Conservation (phyloP, 2,797 vertebrate species). For the Manis javanica region DNA sequence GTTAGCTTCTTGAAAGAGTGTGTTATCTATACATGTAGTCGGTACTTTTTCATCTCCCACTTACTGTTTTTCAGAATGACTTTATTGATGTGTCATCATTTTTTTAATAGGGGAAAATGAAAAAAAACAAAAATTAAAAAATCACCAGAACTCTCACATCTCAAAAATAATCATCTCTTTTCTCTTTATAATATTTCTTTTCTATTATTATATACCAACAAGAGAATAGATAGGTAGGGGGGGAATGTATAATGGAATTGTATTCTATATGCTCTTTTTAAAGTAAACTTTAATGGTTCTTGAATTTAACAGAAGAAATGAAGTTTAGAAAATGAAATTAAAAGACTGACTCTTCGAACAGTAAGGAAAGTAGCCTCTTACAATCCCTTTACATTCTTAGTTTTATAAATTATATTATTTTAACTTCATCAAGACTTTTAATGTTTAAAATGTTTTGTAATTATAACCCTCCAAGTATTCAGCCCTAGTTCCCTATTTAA, state of each 20-base stretch:
- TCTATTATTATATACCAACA: neutral
- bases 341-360: conserved; percentile 6
- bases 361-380: conserved; percentile 9
- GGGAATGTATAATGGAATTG: neutral
- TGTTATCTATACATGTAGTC: neutral
- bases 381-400: conserved; percentile 28
- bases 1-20: neutral
- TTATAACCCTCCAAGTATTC: conserved; percentile 4
- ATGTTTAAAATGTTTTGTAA: conserved; percentile 41
- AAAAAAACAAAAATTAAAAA: neutral
- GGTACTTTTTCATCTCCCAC: neutral
- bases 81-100: neutral
- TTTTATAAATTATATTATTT: conserved; percentile 51
- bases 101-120: neutral
- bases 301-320: conserved; percentile 18
- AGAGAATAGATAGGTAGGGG: neutral
- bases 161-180: neutral
- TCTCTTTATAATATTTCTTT: conserved; percentile 24
- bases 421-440: conserved; percentile 43
- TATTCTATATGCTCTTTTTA: neutral
- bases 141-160: neutral
- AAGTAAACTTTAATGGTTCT: conserved; percentile 30
- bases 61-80: conserved; percentile 9
- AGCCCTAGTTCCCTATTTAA: neutral
- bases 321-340: conserved; percentile 42